A percentile compares a stretch with the other conserved stretches of the same genome.
phyloP scores from a whole-genome alignment of 2,888 invertebrate species.

The Gortyna flavago region DNA sequence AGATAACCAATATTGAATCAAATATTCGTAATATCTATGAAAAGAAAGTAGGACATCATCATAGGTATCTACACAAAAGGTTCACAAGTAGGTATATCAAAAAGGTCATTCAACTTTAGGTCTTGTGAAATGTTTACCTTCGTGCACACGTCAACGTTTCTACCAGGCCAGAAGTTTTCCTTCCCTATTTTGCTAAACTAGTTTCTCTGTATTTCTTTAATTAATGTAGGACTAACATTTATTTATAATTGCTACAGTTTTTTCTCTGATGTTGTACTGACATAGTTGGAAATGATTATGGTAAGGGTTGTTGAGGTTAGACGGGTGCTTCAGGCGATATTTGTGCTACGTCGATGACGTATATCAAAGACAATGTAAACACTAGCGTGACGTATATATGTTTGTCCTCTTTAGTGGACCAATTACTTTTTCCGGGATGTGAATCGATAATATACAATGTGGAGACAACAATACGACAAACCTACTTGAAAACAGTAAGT shows the following conservation, averaged over 20 bases:
- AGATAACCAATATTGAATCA: slow-evolving; percentile 6
- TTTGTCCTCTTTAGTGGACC: background rate
- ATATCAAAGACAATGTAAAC: no score
- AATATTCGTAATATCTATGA: slow-evolving; percentile 31
- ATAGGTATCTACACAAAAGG: slow-evolving; percentile 7
- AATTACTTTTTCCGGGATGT: background rate
- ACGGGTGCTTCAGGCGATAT: slow-evolving; percentile 12
- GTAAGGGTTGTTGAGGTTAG: slow-evolving; percentile 2
- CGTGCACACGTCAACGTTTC: slow-evolving; percentile 62
- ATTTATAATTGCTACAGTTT: slow-evolving; percentile 54
- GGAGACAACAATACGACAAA: background rate
- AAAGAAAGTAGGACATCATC: slow-evolving; percentile 26
- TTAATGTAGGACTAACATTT: slow-evolving; percentile 39
- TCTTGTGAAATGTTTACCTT: slow-evolving; percentile 66
- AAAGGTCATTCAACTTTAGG: slow-evolving; percentile 65
- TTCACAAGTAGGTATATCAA: slow-evolving; percentile 54
- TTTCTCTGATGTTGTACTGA: slow-evolving; percentile 7
- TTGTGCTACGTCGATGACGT: background rate
- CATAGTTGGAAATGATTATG: slow-evolving; percentile 41
- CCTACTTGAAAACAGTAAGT: slow-evolving; percentile 1
- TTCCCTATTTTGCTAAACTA: slow-evolving; percentile 55
- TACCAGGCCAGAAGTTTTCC: slow-evolving; percentile 55
- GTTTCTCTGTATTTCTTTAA: slow-evolving; percentile 53
- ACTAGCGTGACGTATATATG: no score
- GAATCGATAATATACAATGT: background rate